Base-by-base conservation (phyloP, 2,113 vertebrate species). In the Boulengeromyrus knoepffleri region DNA sequence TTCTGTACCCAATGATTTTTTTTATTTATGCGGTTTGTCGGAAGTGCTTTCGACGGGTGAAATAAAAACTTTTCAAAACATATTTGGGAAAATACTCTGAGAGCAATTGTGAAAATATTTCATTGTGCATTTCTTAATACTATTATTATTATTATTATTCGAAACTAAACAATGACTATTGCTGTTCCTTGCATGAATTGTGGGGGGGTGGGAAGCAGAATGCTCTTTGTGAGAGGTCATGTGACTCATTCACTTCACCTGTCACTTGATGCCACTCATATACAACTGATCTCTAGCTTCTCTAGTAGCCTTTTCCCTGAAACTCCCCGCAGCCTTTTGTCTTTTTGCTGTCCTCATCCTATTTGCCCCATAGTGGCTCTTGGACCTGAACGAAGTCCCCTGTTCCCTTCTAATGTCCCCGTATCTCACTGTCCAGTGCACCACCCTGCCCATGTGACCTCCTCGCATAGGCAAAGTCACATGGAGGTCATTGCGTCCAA, bases 1-100 rank as follows among this genome's bases (percentile, higher is more conserved):
- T 94, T 96, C 94, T 94, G 93, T 94, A 93, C 93, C 95, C 93
- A 94, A 93, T 94, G 93, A 92, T 89, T 95, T 96, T 95, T 92
- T 95, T 95, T 95, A 93, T 94, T 95, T 95, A 90, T 90, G 91
- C 92, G 92, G 95, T 96, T 95, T 96, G 94, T 96, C 95, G 95
- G 93, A 94, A 94, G 87, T 89, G 52, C 93, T 93, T 90, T 90
- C 88, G 89, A 89, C 89, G 89, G 92, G 91, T 91, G 92, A 92
- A 94, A 93, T 85, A n/a, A 86, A 91, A 84, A 89, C 46, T 89
- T 89, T 53, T 80, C 46, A 52, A 89, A 89, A 89, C 52, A 84
- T 21, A 58, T 89, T 85, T 84, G 49, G 36, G 74, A 70, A 89
- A 89, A 89, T 58, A 27, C 45, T 89, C 50, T 9, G 50, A 87